phyloP scores from a whole-genome alignment of 1,140 invertebrate genomes.

The Muscidifurax raptorellus region DNA sequence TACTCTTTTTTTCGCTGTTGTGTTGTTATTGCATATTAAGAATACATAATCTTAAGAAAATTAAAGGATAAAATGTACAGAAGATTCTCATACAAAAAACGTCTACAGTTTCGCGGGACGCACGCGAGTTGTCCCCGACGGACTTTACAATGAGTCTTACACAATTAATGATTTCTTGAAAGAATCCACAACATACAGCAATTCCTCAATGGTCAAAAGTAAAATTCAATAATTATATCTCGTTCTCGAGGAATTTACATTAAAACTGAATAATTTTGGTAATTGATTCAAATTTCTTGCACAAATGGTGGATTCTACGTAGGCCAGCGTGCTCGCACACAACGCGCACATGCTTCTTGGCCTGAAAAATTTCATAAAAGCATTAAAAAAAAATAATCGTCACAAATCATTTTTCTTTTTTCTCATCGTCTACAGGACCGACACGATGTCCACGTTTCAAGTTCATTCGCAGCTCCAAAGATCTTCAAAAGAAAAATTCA shows the following conservation, averaged over 20 bases:
- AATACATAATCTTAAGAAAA: conserved; percentile 67
- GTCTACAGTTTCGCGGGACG: conserved; percentile 65
- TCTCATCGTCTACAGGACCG: conserved; percentile 42
- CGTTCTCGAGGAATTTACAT: conserved; percentile 36
- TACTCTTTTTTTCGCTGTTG: conserved; percentile 48
- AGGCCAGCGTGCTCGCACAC: neutral
- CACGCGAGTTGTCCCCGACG: conserved; percentile 66
- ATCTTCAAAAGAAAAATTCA: neutral
- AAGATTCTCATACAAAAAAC: conserved; percentile 73
- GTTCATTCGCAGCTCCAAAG: conserved; percentile 9
- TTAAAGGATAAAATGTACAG: conserved; percentile 74
- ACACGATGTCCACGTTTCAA: conserved; percentile 32
- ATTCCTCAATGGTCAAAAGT: conserved; percentile 47
- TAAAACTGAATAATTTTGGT: conserved; percentile 22
- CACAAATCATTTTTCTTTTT: conserved; percentile 32
- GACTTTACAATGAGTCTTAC: conserved; percentile 59
- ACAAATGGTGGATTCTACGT: conserved; percentile 7
- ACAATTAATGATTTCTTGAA: conserved; percentile 36
- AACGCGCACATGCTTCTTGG: neutral
- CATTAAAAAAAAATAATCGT: conserved; percentile 8
- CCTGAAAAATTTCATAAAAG: neutral
- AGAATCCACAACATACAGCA: conserved; percentile 45
- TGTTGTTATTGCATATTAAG: conserved; percentile 61
- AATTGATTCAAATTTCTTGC: conserved; percentile 1
- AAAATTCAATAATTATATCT: conserved; percentile 43